Base-by-base conservation (phyloP, 2,888 invertebrate species). In the Hydrotaea cyrtoneurina region DNA sequence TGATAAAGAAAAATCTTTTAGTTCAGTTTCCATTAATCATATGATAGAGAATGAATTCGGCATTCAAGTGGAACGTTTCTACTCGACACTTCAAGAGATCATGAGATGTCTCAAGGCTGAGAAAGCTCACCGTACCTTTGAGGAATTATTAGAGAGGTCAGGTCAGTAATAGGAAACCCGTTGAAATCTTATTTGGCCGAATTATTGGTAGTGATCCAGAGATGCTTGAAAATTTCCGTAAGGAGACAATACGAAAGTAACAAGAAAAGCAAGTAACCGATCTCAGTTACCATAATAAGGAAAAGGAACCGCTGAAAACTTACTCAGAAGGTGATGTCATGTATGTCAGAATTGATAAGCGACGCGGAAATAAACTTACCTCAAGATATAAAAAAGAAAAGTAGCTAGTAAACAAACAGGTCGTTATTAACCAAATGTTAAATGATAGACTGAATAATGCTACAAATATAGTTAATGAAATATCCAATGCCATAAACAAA, bases 401-500 rank as follows among this genome's bases (percentile, higher is more conserved):
- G 36, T 36, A 50, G 62, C 64, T 50, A 75, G 62, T n/a, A 50
- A 75, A 77, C 64, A 39, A 19, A 31, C 75, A 75, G 15, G 23
- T 75, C n/a, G 19, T 76, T 31, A 76, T 75, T 62, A 75, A 75
- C 26, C 62, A 64, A n/a, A n/a, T n/a, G n/a, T n/a, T n/a, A n/a
- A n/a, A 62, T 46, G 46, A 62, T 26, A 75, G 64, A 19, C 2
- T 75, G 19, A 75, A 75, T 75, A 64, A 76, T 64, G 19, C 66
- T 15, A 76, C 76, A 10, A 53, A 26, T 36, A 26, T 76, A 21
- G 15, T 76, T 46, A 76, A 66, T 66, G 17, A 50, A 19, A 76
- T 76, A 4, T 76, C 64, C 5, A 76, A 76, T 66, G 76, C 53
- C 19, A 76, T 66, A 76, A 21, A 36, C 53, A 75, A 75, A 13